Evolutionary conservation across 2,113 vertebrate genomes (phyloP).

Genomic region (Patagioenas fasciata): DNA sequence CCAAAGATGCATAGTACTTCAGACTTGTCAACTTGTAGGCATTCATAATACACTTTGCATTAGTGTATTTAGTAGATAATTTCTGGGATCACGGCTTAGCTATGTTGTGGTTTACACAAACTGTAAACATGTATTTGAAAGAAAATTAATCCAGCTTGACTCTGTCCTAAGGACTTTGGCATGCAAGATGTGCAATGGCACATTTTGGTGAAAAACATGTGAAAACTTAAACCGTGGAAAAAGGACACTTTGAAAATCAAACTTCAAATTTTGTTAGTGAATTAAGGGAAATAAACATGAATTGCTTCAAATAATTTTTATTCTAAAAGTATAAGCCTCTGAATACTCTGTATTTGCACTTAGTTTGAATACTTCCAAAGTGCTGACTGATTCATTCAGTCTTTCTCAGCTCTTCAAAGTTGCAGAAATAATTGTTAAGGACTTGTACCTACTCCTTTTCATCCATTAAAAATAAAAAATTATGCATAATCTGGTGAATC

Average conservation of each 20-base stretch:
- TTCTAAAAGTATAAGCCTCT: background rate
- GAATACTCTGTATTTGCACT: background rate
- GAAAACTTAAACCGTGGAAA: background rate
- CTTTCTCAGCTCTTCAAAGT: background rate
- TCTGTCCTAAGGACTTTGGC: background rate
- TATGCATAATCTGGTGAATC: background rate
- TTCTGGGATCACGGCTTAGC: background rate
- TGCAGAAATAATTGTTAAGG: background rate
- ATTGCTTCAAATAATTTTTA: background rate
- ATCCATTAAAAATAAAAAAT: background rate
- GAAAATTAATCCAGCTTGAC: background rate
- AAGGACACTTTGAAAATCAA: background rate
- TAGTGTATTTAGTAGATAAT: background rate
- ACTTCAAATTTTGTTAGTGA: background rate
- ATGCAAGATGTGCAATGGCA: background rate
- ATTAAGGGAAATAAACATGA: background rate
- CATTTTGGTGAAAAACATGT: background rate
- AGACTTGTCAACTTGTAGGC: background rate
- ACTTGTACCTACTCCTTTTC: background rate
- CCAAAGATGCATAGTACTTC: background rate
- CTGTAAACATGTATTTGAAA: background rate
- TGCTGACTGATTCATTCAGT: background rate
- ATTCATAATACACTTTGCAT: background rate
- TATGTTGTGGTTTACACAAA: background rate
- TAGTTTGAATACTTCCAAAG: background rate